Evolutionary conservation across 2,888 invertebrate species (phyloP).

Genomic region (Maniola hyperantus): DNA sequence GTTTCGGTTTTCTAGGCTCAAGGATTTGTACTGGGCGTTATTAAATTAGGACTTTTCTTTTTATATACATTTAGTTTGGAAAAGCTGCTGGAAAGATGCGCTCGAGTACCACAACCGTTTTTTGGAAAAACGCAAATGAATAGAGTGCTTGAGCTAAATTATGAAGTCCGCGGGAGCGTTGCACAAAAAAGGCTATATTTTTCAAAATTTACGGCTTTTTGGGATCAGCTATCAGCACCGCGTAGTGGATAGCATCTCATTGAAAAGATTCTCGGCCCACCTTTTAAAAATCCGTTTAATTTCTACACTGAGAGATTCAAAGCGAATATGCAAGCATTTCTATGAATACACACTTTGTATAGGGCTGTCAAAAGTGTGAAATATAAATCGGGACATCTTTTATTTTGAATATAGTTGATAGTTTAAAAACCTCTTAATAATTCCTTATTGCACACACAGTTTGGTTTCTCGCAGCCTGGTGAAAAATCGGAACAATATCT

Average conservation of each 20-base stretch:
- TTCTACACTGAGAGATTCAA: slow-evolving; percentile 23
- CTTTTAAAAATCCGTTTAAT: slow-evolving; percentile 29
- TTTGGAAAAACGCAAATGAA: slow-evolving; percentile 13
- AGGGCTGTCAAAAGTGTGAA: background rate
- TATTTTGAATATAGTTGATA: background rate
- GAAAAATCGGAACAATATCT: too few species aligned
- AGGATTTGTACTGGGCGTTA: too few species aligned
- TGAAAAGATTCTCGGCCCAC: slow-evolving; percentile 27
- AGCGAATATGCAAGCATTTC: slow-evolving; percentile 34
- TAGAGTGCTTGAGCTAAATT: slow-evolving; percentile 17
- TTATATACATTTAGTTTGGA: too few species aligned
- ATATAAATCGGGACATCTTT: background rate
- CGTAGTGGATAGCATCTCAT: slow-evolving; percentile 21
- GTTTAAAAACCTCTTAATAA: too few species aligned
- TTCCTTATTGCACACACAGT: too few species aligned
- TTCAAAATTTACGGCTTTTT: slow-evolving; percentile 1
- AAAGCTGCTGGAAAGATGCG: background rate
- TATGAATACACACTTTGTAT: slow-evolving; percentile 28
- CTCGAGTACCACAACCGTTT: background rate
- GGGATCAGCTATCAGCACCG: slow-evolving; percentile 14
- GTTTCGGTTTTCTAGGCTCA: too few species aligned
- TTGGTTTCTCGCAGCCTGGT: too few species aligned
- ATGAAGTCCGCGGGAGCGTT: slow-evolving; percentile 5
- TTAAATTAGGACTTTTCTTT: too few species aligned
- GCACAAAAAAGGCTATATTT: slow-evolving; percentile 11